Evolutionary conservation across 2,113 vertebrate species (phyloP), one percentile per base, ranked within the genome.

Genomic region (Mastomys coucha): DNA sequence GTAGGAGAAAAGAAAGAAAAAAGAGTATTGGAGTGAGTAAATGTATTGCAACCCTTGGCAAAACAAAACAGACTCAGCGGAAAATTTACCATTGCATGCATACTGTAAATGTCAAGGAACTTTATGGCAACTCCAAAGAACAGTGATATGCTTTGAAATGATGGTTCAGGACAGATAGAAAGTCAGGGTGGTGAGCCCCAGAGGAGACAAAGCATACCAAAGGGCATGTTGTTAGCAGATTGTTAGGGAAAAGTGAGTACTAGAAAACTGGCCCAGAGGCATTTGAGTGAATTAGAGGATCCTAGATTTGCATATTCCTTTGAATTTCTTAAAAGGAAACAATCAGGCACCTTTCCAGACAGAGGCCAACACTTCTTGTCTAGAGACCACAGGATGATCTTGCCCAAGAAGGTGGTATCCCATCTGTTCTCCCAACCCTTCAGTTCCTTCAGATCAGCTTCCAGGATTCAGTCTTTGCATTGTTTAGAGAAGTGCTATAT

Each of bases 381-480:
- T 49, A 63, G 65, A n/a, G 67, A 28, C 7, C 1, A 13, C 31
- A 8, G 12, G 72, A 93, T 26, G 9, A 31, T 81, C 39, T 56
- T 0, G 14, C 6, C 42, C 4, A 31, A n/a, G 19, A 56, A 11
- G 42, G 2, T 26, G 39, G 10, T 67, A 0, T 26, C 36, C 56
- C 73, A 2, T 51, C 36, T 80, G 7, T 76, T 49, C 13, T 93
- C 12, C 39, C 53, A 45, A 19, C 2, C 1, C 4, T 24, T 65
- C 22, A 36, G 8, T 53, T 72, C 28, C 77, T 51, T 53, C 20
- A 72, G 53, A 80, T n/a, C 19, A 56, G 65, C 49, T 65, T 13
- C 49, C 6, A 4, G 36, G 39, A 28, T 60, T 73, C 20, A 53
- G 20, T 26, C 51, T 69, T 22, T 72, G 17, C 53, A 39, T 20